Base-by-base conservation (phyloP, 2,888 invertebrate species). In the Spisula subtruncata region DNA sequence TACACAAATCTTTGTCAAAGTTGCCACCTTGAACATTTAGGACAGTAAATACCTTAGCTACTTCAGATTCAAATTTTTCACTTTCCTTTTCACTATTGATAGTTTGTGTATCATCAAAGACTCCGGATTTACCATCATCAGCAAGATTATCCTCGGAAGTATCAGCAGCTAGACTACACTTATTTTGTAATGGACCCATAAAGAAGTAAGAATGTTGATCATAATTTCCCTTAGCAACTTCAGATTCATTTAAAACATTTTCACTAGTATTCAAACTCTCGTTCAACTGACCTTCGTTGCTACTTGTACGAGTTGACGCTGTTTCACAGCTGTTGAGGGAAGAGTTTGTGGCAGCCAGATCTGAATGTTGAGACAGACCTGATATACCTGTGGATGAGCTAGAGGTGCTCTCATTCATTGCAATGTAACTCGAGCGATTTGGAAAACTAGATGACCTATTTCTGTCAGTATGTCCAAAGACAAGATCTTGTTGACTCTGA, bases 361-460 rank as follows among this genome's bases (percentile, higher is more conserved):
- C 92, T 25, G 92, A 92, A 54, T 92, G 91, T 51, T 92, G 91
- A 85, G 92, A 92, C 80, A 92, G 87, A 66, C 90, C 86, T 29
- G 92, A 92, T 80, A 92, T 91, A 16, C 92, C 92, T 41, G 92
- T 92, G 16, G 92, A 92, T 46, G 92, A 91, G 75, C 92, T 92
- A 81, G 92, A 92, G 66, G 86, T 90, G 85, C 92, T 92, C 35
- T 92, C 89, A 82, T 90, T 90, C 92, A 93, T 92, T 5, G 93
- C 93, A 54, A 93, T 86, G 89, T 91, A 94, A 83, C 93, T 93
- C 81, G 93, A 92, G 35, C 95, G 92, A 89, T 95, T 96, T 18
- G 96, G 96, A 92, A 96, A 95, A 85, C 96, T 96, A 10, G 95
- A 95, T 41, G 96, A 96, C 75, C 96, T 87, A 35, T 93, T 93